A percentile compares a stretch with the other conserved stretches of the same genome.
Evolutionary conservation across 2,797 vertebrate genomes (phyloP).

Genomic region (Chiroxiphia lanceolata): DNA sequence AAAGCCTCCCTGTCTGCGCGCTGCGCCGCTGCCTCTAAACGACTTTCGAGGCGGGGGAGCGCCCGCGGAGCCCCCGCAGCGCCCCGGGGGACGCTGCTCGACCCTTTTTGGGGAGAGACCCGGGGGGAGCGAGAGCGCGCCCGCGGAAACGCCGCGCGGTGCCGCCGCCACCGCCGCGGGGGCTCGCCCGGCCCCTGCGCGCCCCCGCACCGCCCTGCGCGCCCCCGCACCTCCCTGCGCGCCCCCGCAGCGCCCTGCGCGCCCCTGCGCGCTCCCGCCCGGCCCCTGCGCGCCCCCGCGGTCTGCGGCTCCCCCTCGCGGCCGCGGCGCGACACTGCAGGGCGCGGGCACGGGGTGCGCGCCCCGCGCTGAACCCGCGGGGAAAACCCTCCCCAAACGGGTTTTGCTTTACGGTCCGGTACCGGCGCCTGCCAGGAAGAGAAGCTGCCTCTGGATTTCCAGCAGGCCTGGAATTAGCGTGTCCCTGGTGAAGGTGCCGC

Average conservation of each 20-base stretch:
- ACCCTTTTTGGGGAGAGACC: neutral
- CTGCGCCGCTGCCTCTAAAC: neutral
- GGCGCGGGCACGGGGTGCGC: neutral
- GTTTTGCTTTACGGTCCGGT: rapidly evolving
- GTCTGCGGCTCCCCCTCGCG: slow-evolving; percentile 40
- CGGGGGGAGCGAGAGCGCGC: neutral
- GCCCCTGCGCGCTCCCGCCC: neutral
- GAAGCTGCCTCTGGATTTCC: neutral
- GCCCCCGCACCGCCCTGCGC: neutral
- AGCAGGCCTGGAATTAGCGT: neutral
- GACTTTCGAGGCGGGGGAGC: neutral
- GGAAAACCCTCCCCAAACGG: neutral
- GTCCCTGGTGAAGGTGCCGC: rapidly evolving
- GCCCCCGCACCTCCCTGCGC: neutral
- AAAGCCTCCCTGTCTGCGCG: neutral
- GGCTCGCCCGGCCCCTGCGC: neutral
- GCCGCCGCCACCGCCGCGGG: too few relatives aligned
- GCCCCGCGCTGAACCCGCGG: neutral
- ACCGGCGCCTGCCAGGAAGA: neutral
- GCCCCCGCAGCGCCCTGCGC: neutral
- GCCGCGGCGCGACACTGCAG: neutral
- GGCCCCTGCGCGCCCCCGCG: neutral
- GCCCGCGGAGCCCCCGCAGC: neutral
- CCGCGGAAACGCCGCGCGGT: neutral
- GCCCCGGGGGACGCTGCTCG: neutral